phyloP scores from a whole-genome alignment of 1,140 invertebrate genomes.

The Apis laboriosa region DNA sequence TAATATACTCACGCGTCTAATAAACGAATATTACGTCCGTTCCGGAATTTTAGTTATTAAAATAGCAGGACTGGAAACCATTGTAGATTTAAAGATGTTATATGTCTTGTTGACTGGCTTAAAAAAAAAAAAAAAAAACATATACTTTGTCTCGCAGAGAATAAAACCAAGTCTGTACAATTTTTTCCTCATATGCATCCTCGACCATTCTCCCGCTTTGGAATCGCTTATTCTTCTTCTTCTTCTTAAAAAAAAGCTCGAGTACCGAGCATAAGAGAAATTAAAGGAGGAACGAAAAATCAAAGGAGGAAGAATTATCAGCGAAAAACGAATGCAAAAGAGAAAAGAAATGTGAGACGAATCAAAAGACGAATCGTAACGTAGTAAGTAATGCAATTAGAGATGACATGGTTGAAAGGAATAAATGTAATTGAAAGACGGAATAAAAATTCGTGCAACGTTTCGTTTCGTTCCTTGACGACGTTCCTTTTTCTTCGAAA shows the following conservation, averaged over 20 bases:
- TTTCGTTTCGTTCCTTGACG: too few relatives aligned
- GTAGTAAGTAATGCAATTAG: too few relatives aligned
- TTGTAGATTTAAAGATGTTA: neutral
- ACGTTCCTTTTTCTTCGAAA: too few relatives aligned
- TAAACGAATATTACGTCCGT: slow-evolving; percentile 11
- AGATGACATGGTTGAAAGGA: too few relatives aligned
- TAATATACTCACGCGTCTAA: slow-evolving; percentile 48
- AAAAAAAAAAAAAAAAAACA: neutral
- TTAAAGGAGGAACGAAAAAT: too few relatives aligned
- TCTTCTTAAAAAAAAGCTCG: neutral
- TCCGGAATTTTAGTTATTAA: neutral
- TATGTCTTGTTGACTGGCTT: slow-evolving; percentile 45
- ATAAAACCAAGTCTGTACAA: slow-evolving; percentile 52
- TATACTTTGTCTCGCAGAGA: slow-evolving; percentile 51
- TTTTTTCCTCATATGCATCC: neutral
- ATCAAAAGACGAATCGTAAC: too few relatives aligned
- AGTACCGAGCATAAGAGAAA: neutral
- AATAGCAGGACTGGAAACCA: neutral
- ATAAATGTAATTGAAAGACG: too few relatives aligned
- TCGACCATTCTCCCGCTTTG: neutral
- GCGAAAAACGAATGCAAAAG: too few relatives aligned
- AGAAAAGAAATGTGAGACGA: too few relatives aligned
- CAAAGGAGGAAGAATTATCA: neutral
- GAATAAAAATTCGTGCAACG: too few relatives aligned
- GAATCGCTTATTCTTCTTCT: neutral